These are phyloP conservation scores for Coregonus clupeaformis DNA, from an alignment of 2,113 vertebrate genomes.

Conservation along the genomic window DNA sequence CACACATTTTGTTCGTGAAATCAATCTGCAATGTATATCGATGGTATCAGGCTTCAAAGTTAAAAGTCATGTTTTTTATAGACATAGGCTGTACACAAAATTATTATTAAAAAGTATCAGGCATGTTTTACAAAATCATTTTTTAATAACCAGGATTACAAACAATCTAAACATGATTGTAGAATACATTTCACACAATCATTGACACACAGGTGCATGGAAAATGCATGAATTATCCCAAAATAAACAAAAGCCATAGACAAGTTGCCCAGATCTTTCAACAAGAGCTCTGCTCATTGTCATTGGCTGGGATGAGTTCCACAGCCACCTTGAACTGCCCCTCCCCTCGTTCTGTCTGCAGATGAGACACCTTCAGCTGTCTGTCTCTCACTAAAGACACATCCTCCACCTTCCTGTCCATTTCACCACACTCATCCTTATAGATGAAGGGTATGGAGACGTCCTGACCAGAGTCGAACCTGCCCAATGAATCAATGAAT, in stretches of 20 bases:
- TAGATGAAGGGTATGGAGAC: constrained; percentile 5
- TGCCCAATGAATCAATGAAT: constrained; percentile 25
- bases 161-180: background rate
- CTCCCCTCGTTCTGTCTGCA: constrained; percentile 21
- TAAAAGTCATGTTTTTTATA: no score
- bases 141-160: background rate
- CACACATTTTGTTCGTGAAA: no score
- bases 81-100: no score
- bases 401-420: background rate
- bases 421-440: constrained; percentile 20
- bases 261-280: background rate
- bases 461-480: constrained; percentile 38
- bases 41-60: no score
- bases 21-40: no score
- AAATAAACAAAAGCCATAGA: background rate
- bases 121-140: no score
- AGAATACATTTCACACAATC: background rate
- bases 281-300: background rate
- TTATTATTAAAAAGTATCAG: no score
- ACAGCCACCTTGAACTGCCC: constrained; percentile 22
- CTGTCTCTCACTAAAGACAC: background rate
- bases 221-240: background rate
- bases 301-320: constrained; percentile 2
- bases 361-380: background rate
- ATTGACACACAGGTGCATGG: background rate